Percentiles rank a stretch among this genome's conserved stretches.
These are phyloP conservation scores for Parazoanthus darwini DNA, from an alignment of 92 coral and sea anemone species.

Conservation along the genomic window DNA sequence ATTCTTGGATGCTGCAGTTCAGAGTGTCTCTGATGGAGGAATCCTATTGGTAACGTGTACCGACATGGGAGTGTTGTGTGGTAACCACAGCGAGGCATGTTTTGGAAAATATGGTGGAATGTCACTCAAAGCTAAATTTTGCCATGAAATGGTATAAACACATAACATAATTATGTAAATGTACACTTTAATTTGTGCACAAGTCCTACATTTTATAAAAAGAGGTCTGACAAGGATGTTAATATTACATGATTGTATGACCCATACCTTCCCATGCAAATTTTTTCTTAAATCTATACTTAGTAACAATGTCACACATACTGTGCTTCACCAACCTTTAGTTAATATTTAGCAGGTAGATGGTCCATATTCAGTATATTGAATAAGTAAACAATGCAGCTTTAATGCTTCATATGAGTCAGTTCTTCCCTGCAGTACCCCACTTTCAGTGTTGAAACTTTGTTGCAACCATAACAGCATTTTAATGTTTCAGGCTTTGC, in stretches of 20 bases:
- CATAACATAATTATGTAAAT: not conserved
- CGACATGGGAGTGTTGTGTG: constrained; percentile 98
- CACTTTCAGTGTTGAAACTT: not conserved
- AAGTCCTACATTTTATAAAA: not conserved
- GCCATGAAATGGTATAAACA: constrained; percentile 93
- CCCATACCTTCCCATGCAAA: no score
- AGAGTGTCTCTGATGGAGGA: constrained; percentile 94
- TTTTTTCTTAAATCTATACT: no score
- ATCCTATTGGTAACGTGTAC: constrained; percentile 92
- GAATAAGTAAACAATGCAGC: no score
- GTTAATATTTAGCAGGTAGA: no score
- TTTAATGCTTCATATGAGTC: no score
- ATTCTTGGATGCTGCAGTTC: constrained; percentile 94
- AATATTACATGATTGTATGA: no score
- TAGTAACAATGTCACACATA: no score
- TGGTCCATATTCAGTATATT: no score
- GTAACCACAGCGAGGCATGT: constrained; percentile 98
- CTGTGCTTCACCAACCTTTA: no score
- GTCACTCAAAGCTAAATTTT: constrained; percentile 93
- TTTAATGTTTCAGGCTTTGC: constrained; percentile 69
- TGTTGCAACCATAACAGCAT: no score
- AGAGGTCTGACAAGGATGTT: no score
- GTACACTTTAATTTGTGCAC: not conserved
- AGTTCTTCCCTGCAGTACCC: no score
- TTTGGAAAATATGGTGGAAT: constrained; percentile 98